These are phyloP conservation scores for Athetis lepigone DNA, from an alignment of 2,888 invertebrate species.

Conservation along the genomic window DNA sequence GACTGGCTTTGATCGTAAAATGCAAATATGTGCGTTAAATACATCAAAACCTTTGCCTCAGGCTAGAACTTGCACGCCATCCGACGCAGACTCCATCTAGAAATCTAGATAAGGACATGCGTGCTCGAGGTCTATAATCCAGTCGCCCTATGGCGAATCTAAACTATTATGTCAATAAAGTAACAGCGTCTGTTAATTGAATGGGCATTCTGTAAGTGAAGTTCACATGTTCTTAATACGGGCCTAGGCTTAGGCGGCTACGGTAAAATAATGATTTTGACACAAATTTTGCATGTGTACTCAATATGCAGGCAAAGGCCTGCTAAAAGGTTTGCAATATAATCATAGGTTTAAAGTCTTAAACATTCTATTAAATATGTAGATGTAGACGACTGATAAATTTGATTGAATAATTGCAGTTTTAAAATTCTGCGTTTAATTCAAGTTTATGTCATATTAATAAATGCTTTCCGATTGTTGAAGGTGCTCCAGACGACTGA, in stretches of 20 bases:
- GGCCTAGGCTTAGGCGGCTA: conserved; percentile 2
- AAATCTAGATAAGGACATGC: conserved; percentile 78
- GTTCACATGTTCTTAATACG: conserved; percentile 43
- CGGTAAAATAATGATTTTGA: too few relatives aligned
- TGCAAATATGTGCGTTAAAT: conserved; percentile 56
- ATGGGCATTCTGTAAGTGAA: conserved; percentile 70
- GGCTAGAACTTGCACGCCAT: conserved; percentile 75
- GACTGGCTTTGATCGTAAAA: conserved; percentile 38
- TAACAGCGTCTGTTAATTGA: conserved; percentile 77
- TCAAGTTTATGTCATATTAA: conserved; percentile 55
- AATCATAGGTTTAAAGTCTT: background rate
- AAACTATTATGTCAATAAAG: conserved; percentile 78
- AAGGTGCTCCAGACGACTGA: conserved; percentile 71
- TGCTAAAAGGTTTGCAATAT: conserved; percentile 7
- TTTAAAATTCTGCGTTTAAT: conserved; percentile 11
- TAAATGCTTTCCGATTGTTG: conserved; percentile 69
- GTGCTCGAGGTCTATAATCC: conserved; percentile 75
- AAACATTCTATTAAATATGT: background rate
- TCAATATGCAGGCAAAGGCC: too few relatives aligned
- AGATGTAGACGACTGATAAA: background rate
- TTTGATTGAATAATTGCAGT: background rate
- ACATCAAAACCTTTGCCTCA: conserved; percentile 67
- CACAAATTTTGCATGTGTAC: too few relatives aligned
- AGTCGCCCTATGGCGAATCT: conserved; percentile 68
- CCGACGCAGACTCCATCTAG: conserved; percentile 66